Evolutionary conservation across 2,888 invertebrate species (phyloP), one percentile per base, ranked within the genome.

Genomic region (Creontiades dilutus): DNA sequence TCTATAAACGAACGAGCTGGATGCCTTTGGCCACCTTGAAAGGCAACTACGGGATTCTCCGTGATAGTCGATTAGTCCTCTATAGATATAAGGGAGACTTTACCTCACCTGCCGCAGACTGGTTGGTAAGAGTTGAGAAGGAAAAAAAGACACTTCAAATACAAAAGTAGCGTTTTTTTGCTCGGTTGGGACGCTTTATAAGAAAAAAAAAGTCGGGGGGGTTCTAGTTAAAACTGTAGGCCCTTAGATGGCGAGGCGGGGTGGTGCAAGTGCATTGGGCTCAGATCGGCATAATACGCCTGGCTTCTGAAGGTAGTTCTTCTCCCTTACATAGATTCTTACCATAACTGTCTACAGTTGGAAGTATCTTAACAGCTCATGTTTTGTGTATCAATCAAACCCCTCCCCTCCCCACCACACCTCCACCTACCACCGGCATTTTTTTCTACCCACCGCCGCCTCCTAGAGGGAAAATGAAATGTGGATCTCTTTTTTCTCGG

Each of bases 321-420:
- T 68, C 68, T 68, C 27, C 68, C 68, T 23, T 68, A 68, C 68
- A 68, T 68, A 68, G 68, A 68, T 68, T 68, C 68, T 68, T 68
- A 68, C 68, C 68, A 68, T 68, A 68, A 68, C 68, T 68, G 68
- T 68, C 68, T 11, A 23, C 23, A 68, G 23, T 68, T 68, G 68
- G 68, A 19, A 27, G 27, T 23, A 19, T 27, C 68, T 68, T 68
- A 68, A 68, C 19, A 68, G 52, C 68, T 68, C 68, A 68, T 68
- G 68, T 68, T 68, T 68, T 68, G 68, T 68, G 68, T 23, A 68
- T 68, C 68, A 68, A 68, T 68, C 68, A 68, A 23, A 23, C 68
- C 57, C 68, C 61, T 1, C 23, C 68, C 19, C 12, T 16, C 19
- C 23, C 23, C 12, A 23, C 23, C 23, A 12, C 9, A 23, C 23